A percentile compares a stretch with the other conserved stretches of the same genome.
These are phyloP conservation scores for Callyntrura sp. DNA, from an alignment of 2,888 invertebrate species.

Conservation along the genomic window DNA sequence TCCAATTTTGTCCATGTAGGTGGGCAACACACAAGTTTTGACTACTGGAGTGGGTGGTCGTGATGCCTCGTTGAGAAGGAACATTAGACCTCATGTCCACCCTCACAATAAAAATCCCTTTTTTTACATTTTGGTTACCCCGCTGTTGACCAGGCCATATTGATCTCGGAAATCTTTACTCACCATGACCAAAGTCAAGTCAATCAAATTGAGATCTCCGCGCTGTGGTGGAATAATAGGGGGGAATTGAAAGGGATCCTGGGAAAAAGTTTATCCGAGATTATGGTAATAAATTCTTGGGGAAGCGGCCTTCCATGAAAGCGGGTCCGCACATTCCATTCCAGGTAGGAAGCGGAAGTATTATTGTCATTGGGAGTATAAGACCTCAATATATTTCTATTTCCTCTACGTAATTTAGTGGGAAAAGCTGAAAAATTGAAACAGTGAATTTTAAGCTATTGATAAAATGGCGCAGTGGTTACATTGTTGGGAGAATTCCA, in stretches of 20 bases:
- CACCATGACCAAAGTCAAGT: conserved; percentile 55
- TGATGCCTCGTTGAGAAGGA: conserved; percentile 82
- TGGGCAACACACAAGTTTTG: conserved; percentile 83
- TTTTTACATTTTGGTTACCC: conserved; percentile 60
- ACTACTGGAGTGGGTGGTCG: conserved; percentile 84
- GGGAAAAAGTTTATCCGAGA: background rate
- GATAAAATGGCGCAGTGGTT: too few species aligned
- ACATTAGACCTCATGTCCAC: conserved; percentile 81
- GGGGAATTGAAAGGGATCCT: conserved; percentile 21
- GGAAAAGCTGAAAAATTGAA: too few species aligned
- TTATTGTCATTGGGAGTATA: too few species aligned
- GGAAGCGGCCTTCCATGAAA: background rate
- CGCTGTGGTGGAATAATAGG: background rate
- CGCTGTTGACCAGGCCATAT: conserved; percentile 58
- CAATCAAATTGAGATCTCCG: conserved; percentile 50
- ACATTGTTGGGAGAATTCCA: too few species aligned
- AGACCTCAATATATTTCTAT: too few species aligned
- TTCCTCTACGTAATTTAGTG: too few species aligned
- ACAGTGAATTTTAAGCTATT: too few species aligned
- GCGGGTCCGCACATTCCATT: background rate
- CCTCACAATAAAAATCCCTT: conserved; percentile 69
- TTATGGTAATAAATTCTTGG: conserved; percentile 29
- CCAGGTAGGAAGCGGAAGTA: conserved; percentile 6
- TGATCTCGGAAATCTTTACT: conserved; percentile 29
- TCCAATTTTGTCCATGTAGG: conserved; percentile 81